phyloP scores from a whole-genome alignment of 2,888 invertebrate species.

The Dynastes tityus region DNA sequence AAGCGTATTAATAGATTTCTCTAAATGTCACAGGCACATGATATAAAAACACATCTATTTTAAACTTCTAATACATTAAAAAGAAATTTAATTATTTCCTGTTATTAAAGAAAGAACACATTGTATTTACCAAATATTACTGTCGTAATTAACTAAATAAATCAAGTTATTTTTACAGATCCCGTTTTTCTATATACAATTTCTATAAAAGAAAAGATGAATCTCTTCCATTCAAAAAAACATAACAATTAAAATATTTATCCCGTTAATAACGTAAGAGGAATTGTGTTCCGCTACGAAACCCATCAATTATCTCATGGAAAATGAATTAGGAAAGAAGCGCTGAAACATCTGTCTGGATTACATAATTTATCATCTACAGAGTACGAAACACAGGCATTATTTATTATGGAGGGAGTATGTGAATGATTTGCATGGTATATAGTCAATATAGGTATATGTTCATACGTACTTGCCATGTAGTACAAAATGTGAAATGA shows the following conservation, averaged over 20 bases:
- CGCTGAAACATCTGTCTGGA: conserved; percentile 37
- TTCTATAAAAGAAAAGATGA: not conserved
- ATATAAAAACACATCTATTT: not conserved
- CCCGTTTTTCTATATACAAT: too few relatives aligned
- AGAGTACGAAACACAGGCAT: conserved; percentile 4
- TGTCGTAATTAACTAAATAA: too few relatives aligned
- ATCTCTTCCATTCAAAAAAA: not conserved
- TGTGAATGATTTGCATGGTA: conserved; percentile 20
- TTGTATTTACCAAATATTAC: too few relatives aligned
- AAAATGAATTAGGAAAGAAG: conserved; percentile 19
- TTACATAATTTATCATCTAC: conserved; percentile 31
- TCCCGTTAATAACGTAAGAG: not conserved
- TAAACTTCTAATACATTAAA: not conserved
- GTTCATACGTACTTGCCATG: not conserved
- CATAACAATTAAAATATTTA: conserved; percentile 29
- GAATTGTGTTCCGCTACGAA: not conserved
- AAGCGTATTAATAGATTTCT: not conserved
- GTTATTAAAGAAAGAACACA: too few relatives aligned
- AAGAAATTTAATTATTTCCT: not conserved
- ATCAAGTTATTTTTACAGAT: too few relatives aligned
- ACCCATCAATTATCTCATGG: conserved; percentile 21
- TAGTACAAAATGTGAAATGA: not conserved
- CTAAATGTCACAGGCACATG: not conserved
- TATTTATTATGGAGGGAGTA: conserved; percentile 1
- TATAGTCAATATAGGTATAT: conserved; percentile 2